Conservation (phyloP, 30 jellyfish, hydroid and myxozoan genomes). For the Mastigias papua region DNA sequence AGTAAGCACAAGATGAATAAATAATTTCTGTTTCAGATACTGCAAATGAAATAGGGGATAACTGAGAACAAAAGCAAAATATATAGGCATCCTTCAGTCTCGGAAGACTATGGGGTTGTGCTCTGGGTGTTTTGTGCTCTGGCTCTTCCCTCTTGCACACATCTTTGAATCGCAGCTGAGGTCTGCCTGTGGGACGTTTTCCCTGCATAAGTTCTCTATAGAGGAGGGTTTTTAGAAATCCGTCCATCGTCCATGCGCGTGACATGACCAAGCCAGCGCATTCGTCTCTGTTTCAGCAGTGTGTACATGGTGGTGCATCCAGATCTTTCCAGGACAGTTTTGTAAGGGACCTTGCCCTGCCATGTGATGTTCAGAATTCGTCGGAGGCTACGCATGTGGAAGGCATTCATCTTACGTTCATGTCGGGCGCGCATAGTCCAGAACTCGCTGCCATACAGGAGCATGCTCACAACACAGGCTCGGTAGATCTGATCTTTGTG, state of each 20-base stretch:
- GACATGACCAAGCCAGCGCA: conserved; percentile 39
- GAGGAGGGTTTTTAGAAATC: conserved; percentile 21
- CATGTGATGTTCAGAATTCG: conserved; percentile 24
- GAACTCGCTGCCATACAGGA: conserved; percentile 37
- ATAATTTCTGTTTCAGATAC: no score
- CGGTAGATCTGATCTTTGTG: conserved; percentile 9
- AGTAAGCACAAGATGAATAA: no score
- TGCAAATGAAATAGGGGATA: no score
- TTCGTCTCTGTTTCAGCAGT: conserved; percentile 19
- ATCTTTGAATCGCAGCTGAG: conserved; percentile 10
- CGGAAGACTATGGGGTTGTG: conserved; percentile 17
- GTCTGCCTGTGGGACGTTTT: conserved; percentile 7
- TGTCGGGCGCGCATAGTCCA: conserved; percentile 23
- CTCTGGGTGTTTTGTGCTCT: background rate
- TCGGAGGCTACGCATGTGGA: conserved; percentile 33
- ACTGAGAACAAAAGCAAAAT: no score
- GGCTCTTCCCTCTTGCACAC: conserved; percentile 24
- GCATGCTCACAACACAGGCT: conserved; percentile 17
- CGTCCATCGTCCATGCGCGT: conserved; percentile 22
- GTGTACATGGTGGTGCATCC: conserved; percentile 12
- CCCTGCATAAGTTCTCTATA: conserved; percentile 26
- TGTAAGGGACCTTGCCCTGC: conserved; percentile 22
- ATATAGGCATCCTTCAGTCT: conserved; percentile 40
- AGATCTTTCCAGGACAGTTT: background rate
- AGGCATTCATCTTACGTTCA: conserved; percentile 27